Percentiles rank a stretch among this genome's conserved stretches.
Evolutionary conservation across 2,888 invertebrate species (phyloP).

Genomic region (Zaprionus bogoriensis): DNA sequence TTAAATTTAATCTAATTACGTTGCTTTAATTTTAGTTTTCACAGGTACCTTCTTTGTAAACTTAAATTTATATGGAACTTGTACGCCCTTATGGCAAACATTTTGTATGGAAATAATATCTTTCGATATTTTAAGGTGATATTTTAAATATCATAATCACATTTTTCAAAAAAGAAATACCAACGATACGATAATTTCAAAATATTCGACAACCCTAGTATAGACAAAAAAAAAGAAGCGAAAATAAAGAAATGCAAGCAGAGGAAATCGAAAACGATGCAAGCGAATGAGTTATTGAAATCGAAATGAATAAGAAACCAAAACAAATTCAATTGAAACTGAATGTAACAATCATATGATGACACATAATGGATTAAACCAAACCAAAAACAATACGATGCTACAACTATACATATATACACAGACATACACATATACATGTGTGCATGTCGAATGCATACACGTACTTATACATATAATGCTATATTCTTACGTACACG

Average conservation of each 20-base stretch:
- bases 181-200: too few species aligned
- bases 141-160: too few species aligned
- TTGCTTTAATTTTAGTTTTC: too few species aligned
- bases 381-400: conserved; percentile 20
- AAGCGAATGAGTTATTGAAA: neutral
- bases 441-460: conserved; percentile 13
- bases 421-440: conserved; percentile 10
- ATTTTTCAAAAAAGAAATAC: neutral
- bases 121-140: too few species aligned
- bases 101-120: too few species aligned
- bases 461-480: conserved; percentile 11
- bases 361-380: conserved; percentile 63
- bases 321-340: conserved; percentile 56
- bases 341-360: conserved; percentile 72
- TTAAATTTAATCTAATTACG: too few species aligned
- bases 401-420: conserved; percentile 14
- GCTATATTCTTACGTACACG: neutral
- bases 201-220: too few species aligned
- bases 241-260: neutral
- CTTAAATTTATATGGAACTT: too few species aligned
- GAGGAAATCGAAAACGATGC: neutral
- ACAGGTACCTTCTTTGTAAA: too few species aligned
- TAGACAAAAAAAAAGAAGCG: neutral
- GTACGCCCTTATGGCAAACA: too few species aligned
- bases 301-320: conserved; percentile 1